Conservation (phyloP, 2,888 invertebrate genomes). For the Troides oblongomaculatus region DNA sequence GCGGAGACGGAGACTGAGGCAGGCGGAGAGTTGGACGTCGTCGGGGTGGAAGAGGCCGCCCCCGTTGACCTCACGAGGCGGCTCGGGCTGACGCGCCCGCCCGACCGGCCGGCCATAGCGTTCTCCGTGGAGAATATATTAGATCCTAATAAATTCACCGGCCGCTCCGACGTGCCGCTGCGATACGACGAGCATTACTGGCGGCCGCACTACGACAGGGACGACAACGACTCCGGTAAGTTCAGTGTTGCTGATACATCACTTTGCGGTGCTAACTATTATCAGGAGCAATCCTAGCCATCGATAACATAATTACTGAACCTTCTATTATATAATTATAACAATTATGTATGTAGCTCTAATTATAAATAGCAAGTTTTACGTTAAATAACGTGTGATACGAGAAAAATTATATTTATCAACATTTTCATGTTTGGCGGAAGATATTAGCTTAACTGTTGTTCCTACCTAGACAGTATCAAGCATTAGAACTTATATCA, state of each 20-base stretch:
- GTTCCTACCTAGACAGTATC: too few relatives aligned
- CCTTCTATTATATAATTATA: too few relatives aligned
- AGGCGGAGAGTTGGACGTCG: slow-evolving; percentile 70
- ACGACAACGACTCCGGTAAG: slow-evolving; percentile 81
- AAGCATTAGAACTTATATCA: too few relatives aligned
- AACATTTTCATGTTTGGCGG: too few relatives aligned
- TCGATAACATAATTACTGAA: too few relatives aligned
- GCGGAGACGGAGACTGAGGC: slow-evolving; percentile 61
- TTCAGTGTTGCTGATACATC: slow-evolving; percentile 20
- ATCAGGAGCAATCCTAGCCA: too few relatives aligned
- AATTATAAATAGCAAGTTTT: too few relatives aligned
- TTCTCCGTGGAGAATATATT: slow-evolving; percentile 95
- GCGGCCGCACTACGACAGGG: slow-evolving; percentile 77
- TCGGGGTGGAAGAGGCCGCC: slow-evolving; percentile 73
- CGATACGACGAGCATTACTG: slow-evolving; percentile 81
- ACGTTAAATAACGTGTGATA: too few relatives aligned
- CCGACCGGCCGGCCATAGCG: slow-evolving; percentile 82
- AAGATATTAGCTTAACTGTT: too few relatives aligned
- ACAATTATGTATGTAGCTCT: too few relatives aligned
- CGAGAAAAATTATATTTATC: too few relatives aligned
- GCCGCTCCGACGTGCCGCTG: slow-evolving; percentile 78
- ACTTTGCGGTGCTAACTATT: not conserved
- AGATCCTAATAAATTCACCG: slow-evolving; percentile 94
- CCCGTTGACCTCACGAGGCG: slow-evolving; percentile 74
- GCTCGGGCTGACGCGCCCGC: slow-evolving; percentile 79